Evolutionary conservation across 1,140 invertebrate genomes (phyloP), one percentile per base, ranked within the genome.

Genomic region (Paracyclopina nana): DNA sequence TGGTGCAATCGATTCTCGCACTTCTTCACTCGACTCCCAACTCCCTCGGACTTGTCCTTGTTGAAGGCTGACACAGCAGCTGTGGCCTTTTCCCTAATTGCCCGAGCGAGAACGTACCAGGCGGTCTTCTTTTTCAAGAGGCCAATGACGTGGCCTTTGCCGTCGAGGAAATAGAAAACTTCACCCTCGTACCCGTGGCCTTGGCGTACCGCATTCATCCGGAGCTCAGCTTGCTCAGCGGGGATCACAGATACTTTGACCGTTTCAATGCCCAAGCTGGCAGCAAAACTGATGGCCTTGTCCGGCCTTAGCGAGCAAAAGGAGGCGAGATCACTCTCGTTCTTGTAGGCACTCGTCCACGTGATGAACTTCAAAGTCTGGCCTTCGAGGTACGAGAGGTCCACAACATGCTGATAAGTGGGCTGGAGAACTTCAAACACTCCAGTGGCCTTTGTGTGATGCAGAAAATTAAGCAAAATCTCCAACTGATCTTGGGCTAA

Each of bases 41-140:
- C 6, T 1, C n/a, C 14, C n/a, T 8, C 9, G 3, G 20, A 20
- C 1, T 24, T 1, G 6, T 25, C 44, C 20, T 38, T 38, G 34
- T 16, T 38, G 34, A 16, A 38, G 20, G 14, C 34, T 38, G 20
- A 38, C 8, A 38, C 34, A 38, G 34, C 34, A 38, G 14, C n/a
- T n/a, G n/a, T 38, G 34, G 16, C 42, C 58, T 70, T 69, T 53
- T 70, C 68, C 42, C 68, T 53, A 6, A 69, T 57, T 22, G 67
- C 65, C 55, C 68, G 51, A 41, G 64, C 57, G 25, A 69, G 60
- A 31, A 70, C 66, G 55, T 69, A 69, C 68, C 68, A 70, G 24
- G 62, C 58, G 11, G 68, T 69, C 58, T 70, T 70, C 59, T 68
- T 68, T 54, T 70, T 70, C 20, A 68, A 54, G 5, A 70, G 31